These are phyloP conservation scores for Chondrosia reniformis DNA, from an alignment of 37 sponge, comb jelly and placozoan species.

Conservation along the genomic window DNA sequence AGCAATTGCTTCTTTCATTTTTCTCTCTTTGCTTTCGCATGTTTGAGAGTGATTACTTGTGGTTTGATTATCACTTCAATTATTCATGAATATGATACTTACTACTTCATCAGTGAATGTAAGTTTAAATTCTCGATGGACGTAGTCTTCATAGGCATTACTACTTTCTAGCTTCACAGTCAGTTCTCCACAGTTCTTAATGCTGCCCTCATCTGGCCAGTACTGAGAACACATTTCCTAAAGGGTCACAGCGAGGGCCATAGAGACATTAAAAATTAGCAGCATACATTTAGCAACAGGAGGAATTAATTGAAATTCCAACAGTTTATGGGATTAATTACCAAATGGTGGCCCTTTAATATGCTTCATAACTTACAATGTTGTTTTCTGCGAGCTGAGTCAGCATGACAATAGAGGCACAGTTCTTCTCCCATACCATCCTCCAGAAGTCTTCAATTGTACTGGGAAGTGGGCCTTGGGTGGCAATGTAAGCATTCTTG, in stretches of 20 bases:
- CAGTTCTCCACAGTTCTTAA: constrained; percentile 8
- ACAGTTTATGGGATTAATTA: too few species aligned
- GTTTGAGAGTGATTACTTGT: too few species aligned
- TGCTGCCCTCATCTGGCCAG: constrained; percentile 50
- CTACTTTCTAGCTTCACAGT: constrained; percentile 23
- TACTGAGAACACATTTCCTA: constrained; percentile 71
- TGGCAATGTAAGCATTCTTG: constrained; percentile 12
- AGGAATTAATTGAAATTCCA: too few species aligned
- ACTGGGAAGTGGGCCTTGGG: constrained; percentile 45
- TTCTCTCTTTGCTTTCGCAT: too few species aligned
- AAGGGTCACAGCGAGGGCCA: background rate
- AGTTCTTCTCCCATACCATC: constrained; percentile 67
- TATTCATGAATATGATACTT: too few species aligned
- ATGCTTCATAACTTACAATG: constrained; percentile 10
- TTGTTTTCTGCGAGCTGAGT: constrained; percentile 39
- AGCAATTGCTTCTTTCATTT: too few species aligned
- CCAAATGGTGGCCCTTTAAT: too few species aligned
- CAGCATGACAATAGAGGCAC: constrained; percentile 67
- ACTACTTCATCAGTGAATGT: constrained; percentile 43
- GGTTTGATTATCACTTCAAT: too few species aligned
- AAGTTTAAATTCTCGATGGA: constrained; percentile 54
- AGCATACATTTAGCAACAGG: too few species aligned
- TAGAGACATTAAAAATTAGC: background rate
- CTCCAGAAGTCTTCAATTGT: constrained; percentile 66
- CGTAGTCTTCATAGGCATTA: constrained; percentile 43